Conservation (phyloP, 2,113 vertebrate species). For the Melierax canorus region DNA sequence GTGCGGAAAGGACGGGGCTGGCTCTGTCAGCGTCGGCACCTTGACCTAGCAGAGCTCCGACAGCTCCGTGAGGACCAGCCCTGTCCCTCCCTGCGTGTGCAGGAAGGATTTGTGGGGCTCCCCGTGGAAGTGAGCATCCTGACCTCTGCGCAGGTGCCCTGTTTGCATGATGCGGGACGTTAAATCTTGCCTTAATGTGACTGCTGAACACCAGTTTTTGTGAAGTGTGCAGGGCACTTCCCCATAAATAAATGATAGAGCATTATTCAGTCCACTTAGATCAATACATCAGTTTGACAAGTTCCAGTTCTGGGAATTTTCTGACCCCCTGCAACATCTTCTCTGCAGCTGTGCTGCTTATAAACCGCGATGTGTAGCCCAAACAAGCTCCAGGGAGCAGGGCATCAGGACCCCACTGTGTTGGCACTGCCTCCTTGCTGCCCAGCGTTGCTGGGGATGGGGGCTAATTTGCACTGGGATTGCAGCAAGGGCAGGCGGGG, state of each 20-base stretch:
- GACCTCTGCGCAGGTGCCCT: background rate
- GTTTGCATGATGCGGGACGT: background rate
- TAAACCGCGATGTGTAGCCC: background rate
- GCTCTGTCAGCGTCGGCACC: rapidly evolving
- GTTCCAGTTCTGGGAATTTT: conserved; percentile 49
- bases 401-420: background rate
- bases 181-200: conserved; percentile 42
- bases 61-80: background rate
- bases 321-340: conserved; percentile 16
- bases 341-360: background rate
- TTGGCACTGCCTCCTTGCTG: rapidly evolving
- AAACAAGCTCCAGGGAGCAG: background rate
- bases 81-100: rapidly evolving
- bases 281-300: conserved; percentile 51
- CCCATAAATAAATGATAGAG: conserved; percentile 50
- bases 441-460: rapidly evolving
- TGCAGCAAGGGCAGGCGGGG: background rate
- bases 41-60: background rate
- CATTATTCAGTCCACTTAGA: conserved; percentile 50
- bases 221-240: conserved; percentile 22
- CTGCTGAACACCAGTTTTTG: background rate
- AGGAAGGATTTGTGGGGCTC: background rate
- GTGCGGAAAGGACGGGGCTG: rapidly evolving
- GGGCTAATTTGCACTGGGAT: background rate
- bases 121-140: background rate